phyloP scores from a whole-genome alignment of 2,797 vertebrate genomes.

The Linurgus olivaceus region DNA sequence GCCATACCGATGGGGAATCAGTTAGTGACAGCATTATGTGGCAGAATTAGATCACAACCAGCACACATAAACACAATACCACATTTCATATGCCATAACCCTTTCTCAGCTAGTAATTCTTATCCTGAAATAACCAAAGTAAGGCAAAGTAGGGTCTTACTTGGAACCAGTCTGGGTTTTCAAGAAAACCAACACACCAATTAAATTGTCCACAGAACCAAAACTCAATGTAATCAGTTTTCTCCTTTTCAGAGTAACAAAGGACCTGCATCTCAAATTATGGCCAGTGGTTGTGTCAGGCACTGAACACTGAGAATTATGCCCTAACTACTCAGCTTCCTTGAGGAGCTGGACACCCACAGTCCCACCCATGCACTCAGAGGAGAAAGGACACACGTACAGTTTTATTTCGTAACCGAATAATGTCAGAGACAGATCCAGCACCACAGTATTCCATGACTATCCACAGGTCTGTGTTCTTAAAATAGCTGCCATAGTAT shows the following conservation, averaged over 20 bases:
- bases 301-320: neutral
- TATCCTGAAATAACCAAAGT: neutral
- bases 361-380: neutral
- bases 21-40: neutral
- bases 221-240: neutral
- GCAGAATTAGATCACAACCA: neutral
- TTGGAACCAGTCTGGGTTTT: neutral
- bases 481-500: constrained; percentile 97
- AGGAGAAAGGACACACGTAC: constrained; percentile 69
- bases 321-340: neutral
- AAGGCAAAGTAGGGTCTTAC: neutral
- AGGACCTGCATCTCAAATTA: neutral
- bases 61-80: fast-evolving
- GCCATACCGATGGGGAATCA: neutral
- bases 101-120: neutral
- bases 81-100: neutral
- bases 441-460: constrained; percentile 96
- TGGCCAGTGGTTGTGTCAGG: neutral
- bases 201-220: neutral
- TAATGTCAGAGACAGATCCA: constrained; percentile 93
- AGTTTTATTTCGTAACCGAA: constrained; percentile 92
- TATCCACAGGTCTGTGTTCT: constrained; percentile 96
- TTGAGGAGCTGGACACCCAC: neutral
- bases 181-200: neutral
- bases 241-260: neutral